Evolutionary conservation across 2,888 invertebrate species (phyloP).

Genomic region (Drosophila subsilvestris): DNA sequence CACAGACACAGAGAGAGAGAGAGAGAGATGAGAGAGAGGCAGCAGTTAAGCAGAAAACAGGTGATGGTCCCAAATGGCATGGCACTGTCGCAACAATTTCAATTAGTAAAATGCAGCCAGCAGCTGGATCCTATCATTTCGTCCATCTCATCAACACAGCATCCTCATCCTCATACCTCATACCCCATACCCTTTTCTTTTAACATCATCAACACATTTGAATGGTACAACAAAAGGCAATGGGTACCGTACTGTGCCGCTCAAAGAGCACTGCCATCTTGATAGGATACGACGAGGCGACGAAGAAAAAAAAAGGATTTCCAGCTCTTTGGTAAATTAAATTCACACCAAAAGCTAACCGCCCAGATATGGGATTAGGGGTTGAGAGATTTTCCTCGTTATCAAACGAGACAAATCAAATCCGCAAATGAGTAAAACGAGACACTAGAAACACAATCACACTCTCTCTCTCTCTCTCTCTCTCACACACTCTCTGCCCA

Average conservation of each 20-base stretch:
- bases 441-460: conserved; percentile 11
- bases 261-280: conserved; percentile 74
- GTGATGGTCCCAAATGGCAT: conserved; percentile 16
- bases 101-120: conserved; percentile 64
- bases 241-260: conserved; percentile 16
- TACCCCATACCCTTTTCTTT: conserved; percentile 2
- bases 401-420: conserved; percentile 64
- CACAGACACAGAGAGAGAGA: conserved; percentile 15
- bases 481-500: not conserved
- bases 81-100: conserved; percentile 38
- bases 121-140: conserved; percentile 59
- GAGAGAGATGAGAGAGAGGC: not conserved
- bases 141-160: conserved; percentile 17
- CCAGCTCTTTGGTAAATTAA: conserved; percentile 76
- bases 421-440: conserved; percentile 64
- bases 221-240: conserved; percentile 38
- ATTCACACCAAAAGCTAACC: conserved; percentile 66
- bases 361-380: conserved; percentile 60
- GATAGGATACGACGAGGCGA: conserved; percentile 56
- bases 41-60: conserved; percentile 4
- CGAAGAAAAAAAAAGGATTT: conserved; percentile 29
- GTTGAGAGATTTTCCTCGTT: conserved; percentile 29
- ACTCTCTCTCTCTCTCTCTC: not conserved
- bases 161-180: conserved; percentile 5
- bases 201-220: conserved; percentile 38